Evolutionary conservation across 2,888 invertebrate species (phyloP).

Genomic region (Apeira syringaria): DNA sequence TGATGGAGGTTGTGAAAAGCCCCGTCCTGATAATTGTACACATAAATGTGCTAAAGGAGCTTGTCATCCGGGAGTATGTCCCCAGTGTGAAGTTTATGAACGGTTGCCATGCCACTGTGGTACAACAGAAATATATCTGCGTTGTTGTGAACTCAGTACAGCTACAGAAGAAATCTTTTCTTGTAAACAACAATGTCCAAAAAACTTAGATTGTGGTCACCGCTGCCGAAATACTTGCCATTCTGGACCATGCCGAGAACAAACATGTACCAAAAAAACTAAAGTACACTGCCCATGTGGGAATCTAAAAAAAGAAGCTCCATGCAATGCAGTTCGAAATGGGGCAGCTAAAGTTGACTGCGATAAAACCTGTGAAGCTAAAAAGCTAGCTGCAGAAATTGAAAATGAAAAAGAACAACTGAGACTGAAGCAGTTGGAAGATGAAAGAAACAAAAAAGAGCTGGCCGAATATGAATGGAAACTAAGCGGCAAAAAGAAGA

Average conservation of each 20-base stretch:
- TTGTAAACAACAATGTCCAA: constrained; percentile 94
- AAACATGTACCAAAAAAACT: constrained; percentile 90
- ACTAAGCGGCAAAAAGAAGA: constrained; percentile 86
- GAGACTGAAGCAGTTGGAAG: constrained; percentile 83
- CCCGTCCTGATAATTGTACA: constrained; percentile 88
- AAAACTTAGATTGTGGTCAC: constrained; percentile 94
- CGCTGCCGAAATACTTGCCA: constrained; percentile 90
- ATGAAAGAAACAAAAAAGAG: constrained; percentile 87
- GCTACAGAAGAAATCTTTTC: constrained; percentile 77
- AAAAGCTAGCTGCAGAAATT: constrained; percentile 78
- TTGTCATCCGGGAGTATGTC: constrained; percentile 90
- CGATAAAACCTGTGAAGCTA: constrained; percentile 85
- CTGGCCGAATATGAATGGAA: constrained; percentile 91
- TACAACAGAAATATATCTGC: constrained; percentile 88
- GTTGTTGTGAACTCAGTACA: constrained; percentile 87
- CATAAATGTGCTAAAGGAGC: constrained; percentile 87
- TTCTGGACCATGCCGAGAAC: constrained; percentile 86
- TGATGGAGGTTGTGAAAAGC: constrained; percentile 81
- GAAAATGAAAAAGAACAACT: constrained; percentile 82
- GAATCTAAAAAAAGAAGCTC: constrained; percentile 88
- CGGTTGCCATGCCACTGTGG: constrained; percentile 92
- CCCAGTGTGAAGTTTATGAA: constrained; percentile 88
- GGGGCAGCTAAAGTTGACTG: constrained; percentile 81
- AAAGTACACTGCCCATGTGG: constrained; percentile 91
- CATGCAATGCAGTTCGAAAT: constrained; percentile 84